Conservation (phyloP, 2,113 vertebrate genomes). For the Gymnogyps californianus region DNA sequence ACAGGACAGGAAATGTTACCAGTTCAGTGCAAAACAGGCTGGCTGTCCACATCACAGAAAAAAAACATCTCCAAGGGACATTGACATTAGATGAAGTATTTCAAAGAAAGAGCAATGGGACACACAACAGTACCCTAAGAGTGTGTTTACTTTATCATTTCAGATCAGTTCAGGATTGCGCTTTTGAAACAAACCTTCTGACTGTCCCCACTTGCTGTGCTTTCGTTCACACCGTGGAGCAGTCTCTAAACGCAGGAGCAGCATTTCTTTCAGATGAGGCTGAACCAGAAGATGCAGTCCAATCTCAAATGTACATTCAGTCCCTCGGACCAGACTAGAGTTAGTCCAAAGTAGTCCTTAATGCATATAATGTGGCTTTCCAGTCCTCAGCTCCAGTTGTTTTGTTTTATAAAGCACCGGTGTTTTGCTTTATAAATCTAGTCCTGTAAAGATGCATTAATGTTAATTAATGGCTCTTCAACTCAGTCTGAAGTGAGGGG, state of each 20-base stretch:
- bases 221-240: not conserved
- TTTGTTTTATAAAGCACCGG: not conserved
- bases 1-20: not conserved
- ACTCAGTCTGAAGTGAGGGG: not conserved
- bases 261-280: not conserved
- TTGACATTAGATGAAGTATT: not conserved
- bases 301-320: not conserved
- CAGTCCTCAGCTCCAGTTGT: not conserved
- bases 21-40: not conserved
- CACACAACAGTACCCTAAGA: not conserved
- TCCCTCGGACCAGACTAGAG: not conserved
- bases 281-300: not conserved
- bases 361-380: not conserved
- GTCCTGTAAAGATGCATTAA: not conserved
- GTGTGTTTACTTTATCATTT: not conserved
- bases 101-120: not conserved
- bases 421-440: not conserved
- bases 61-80: not conserved
- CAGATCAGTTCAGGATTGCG: not conserved
- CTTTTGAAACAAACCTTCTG: not conserved
- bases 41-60: not conserved
- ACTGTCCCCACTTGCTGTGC: not conserved
- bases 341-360: not conserved
- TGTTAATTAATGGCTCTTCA: not conserved
- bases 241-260: not conserved